Percentiles rank a stretch among this genome's conserved stretches.
These are phyloP conservation scores for Drosophila kurseongensis DNA, from an alignment of 1,140 invertebrate species.

Conservation along the genomic window DNA sequence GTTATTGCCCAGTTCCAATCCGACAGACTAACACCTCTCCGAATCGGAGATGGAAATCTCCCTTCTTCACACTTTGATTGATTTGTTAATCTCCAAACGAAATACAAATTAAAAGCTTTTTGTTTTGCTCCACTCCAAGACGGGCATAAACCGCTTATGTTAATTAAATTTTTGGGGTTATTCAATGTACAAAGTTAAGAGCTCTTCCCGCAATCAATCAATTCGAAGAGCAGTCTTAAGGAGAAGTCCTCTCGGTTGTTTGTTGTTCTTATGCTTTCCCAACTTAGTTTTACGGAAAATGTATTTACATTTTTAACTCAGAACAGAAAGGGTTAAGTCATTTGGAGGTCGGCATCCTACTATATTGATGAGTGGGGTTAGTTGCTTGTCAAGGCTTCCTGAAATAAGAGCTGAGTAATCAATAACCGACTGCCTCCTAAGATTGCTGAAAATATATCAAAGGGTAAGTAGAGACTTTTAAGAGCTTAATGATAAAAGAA, in stretches of 20 bases:
- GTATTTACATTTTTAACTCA: slow-evolving; percentile 58
- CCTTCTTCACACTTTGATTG: slow-evolving; percentile 47
- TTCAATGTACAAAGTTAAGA: slow-evolving; percentile 20
- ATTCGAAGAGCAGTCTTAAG: slow-evolving; percentile 12
- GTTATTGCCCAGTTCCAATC: slow-evolving; percentile 35
- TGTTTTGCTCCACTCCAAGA: slow-evolving; percentile 12
- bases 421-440: slow-evolving; percentile 34
- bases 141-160: slow-evolving; percentile 71
- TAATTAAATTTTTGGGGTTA: slow-evolving; percentile 68
- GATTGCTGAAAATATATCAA: slow-evolving; percentile 20
- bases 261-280: slow-evolving; percentile 23
- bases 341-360: not conserved
- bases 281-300: slow-evolving; percentile 49
- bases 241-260: slow-evolving; percentile 26
- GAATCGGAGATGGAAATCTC: not conserved
- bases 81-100: slow-evolving; percentile 62
- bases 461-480: no score
- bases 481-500: no score
- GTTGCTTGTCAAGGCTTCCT: slow-evolving; percentile 21
- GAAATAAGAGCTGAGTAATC: slow-evolving; percentile 35
- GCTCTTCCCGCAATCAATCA: slow-evolving; percentile 64
- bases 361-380: slow-evolving; percentile 61
- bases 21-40: slow-evolving; percentile 52
- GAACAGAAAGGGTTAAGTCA: slow-evolving; percentile 48
- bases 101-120: slow-evolving; percentile 63